Percentiles rank a stretch among this genome's conserved stretches.
Conservation (phyloP, 2,888 invertebrate species). For the Nymphalis urticae region DNA sequence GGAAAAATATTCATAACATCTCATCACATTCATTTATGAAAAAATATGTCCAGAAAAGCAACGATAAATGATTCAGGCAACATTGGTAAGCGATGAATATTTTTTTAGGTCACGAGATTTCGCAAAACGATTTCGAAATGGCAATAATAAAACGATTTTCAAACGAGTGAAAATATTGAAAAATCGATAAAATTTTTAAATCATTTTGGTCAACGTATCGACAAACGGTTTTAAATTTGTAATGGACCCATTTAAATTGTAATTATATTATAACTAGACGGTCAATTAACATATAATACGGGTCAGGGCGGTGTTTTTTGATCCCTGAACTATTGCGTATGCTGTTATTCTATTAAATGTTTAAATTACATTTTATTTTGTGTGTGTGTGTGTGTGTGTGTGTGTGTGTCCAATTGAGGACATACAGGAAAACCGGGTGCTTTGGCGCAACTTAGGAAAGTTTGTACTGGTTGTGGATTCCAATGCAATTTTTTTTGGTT, state of each 20-base stretch:
- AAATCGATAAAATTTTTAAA: conserved; percentile 27
- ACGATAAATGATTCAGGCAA: background rate
- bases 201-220: conserved; percentile 52
- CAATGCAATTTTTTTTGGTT: too few relatives aligned
- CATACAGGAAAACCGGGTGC: too few relatives aligned
- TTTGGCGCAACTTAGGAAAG: too few relatives aligned
- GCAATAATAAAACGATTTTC: conserved; percentile 29
- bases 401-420: too few relatives aligned
- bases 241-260: conserved; percentile 46
- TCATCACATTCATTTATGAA: too few relatives aligned
- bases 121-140: conserved; percentile 7
- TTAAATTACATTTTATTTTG: background rate
- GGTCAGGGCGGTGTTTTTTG: conserved; percentile 42
- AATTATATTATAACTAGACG: conserved; percentile 35
- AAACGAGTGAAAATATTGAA: conserved; percentile 13
- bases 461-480: too few relatives aligned
- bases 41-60: too few relatives aligned
- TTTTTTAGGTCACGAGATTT: conserved; percentile 17
- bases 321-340: conserved; percentile 26
- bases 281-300: conserved; percentile 51
- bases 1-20: too few relatives aligned
- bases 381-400: too few relatives aligned
- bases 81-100: conserved; percentile 4
- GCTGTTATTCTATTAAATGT: conserved; percentile 7
- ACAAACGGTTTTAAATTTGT: conserved; percentile 35